phyloP scores from a whole-genome alignment of 2,113 vertebrate species.

The Ceyx cyanopectus region DNA sequence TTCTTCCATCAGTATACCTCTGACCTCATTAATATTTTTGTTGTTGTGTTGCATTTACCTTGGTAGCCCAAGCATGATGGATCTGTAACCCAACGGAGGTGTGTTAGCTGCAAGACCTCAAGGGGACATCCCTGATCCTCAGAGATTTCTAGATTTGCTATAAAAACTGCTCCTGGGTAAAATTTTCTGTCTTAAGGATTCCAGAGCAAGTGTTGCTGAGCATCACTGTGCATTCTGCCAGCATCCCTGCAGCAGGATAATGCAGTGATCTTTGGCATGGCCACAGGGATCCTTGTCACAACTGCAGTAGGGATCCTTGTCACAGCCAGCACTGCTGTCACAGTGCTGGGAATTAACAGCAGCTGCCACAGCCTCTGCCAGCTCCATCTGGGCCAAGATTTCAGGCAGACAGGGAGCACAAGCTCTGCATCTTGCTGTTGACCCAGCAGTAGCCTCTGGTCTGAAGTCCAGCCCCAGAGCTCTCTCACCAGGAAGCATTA shows the following conservation, averaged over 20 bases:
- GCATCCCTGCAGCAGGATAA: background rate
- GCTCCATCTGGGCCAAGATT: background rate
- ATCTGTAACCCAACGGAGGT: background rate
- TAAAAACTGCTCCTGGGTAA: background rate
- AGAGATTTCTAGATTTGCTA: background rate
- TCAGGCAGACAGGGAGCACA: fast-evolving
- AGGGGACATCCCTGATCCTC: background rate
- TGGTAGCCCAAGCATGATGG: background rate
- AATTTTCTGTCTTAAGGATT: background rate
- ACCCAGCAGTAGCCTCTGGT: fast-evolving
- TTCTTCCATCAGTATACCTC: background rate
- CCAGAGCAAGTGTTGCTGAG: background rate
- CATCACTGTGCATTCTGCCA: background rate
- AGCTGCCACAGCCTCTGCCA: background rate
- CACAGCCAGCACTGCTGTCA: background rate
- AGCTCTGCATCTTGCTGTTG: background rate
- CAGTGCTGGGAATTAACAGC: fast-evolving
- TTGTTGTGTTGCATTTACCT: background rate
- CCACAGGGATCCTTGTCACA: background rate
- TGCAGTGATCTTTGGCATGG: background rate
- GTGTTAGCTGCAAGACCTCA: background rate
- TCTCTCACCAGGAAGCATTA: background rate
- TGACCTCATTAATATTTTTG: background rate
- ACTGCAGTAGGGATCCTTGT: background rate
- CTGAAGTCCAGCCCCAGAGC: background rate